Base-by-base conservation (phyloP, 2,797 vertebrate genomes). In the Channallabes apus region DNA sequence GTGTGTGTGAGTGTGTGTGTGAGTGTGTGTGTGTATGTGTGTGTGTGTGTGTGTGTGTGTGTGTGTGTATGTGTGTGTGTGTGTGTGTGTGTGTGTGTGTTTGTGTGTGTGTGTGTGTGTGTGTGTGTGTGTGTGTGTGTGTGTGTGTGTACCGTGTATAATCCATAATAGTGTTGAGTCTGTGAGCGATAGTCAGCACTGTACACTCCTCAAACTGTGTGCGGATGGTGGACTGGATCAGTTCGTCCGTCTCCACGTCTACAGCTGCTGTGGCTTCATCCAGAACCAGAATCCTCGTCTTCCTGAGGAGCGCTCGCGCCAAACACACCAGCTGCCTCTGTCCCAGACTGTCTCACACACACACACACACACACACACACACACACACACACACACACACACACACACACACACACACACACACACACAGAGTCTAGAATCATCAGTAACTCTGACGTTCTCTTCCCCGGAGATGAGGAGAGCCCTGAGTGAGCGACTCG, bases 201-300 rank as follows among this genome's bases (percentile, higher is more conserved):
- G 96, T 96, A 69, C 95, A 96, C 65, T 93, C 90, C 20, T 95
- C 94, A 65, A 96, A 96, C 29, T 96, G 95, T 0, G 91, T 95
- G 83, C 93, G 94, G 89, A 96, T 96, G 1, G 96, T 96, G 51
- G 94, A 96, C 91, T 96, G 96, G 61, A 96, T 96, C 89, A 96
- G 95, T 87, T 95, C 84, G 81, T 99, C 98, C 0, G 97, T 99
- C 90, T 99, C 98, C 77, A 99, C 91, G 92, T 99, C 98, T 68
- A 99, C 97, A 0, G 98, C 98, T 0, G 98, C 98, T 0, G 98
- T 99, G 89, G 98, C 98, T 92, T 99, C 98, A 3, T 99, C 98
- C 41, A 99, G 89, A 84, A 99, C 97, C 3, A 99, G 93, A 91
- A 99, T 94, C 92, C 97, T 99, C 3, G 97, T 98, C 89, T 98